Evolutionary conservation across 35 echinoderm and acorn worm genomes (phyloP).

Genomic region (Chiridota heheva): DNA sequence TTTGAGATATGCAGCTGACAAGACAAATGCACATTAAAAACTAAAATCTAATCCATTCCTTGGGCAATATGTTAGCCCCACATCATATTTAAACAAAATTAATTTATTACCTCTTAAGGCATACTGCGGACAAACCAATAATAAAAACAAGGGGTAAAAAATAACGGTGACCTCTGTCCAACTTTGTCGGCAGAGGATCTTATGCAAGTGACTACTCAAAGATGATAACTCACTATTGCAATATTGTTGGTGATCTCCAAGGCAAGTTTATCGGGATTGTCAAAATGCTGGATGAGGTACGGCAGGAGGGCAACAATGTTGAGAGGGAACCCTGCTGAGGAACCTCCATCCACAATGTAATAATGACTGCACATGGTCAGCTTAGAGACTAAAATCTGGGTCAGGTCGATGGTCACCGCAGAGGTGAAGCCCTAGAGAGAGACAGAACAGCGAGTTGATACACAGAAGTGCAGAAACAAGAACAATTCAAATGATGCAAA

Average conservation of each 20-base stretch:
- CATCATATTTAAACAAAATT: too few species aligned
- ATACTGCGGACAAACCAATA: too few species aligned
- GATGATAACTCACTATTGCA: constrained; percentile 68
- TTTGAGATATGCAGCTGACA: too few species aligned
- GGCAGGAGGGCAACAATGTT: constrained; percentile 94
- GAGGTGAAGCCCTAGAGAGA: constrained; percentile 89
- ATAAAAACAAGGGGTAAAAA: too few species aligned
- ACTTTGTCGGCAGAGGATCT: too few species aligned
- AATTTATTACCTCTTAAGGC: too few species aligned
- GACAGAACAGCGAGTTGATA: not conserved
- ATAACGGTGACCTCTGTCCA: too few species aligned
- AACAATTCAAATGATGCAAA: not conserved
- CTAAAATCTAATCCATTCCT: too few species aligned
- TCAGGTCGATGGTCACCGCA: constrained; percentile 75
- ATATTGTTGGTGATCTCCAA: constrained; percentile 85
- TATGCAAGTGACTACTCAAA: too few species aligned
- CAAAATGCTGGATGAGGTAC: constrained; percentile 96
- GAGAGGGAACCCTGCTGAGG: constrained; percentile 92
- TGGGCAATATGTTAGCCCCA: too few species aligned
- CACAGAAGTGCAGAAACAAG: not conserved
- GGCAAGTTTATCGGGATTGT: constrained; percentile 75
- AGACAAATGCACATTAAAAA: too few species aligned
- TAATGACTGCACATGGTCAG: constrained; percentile 73
- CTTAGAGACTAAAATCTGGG: constrained; percentile 81
- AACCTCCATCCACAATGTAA: constrained; percentile 71